Percentiles rank a stretch among this genome's conserved stretches.
phyloP scores from a whole-genome alignment of 1,140 invertebrate species.

The Plodia interpunctella region DNA sequence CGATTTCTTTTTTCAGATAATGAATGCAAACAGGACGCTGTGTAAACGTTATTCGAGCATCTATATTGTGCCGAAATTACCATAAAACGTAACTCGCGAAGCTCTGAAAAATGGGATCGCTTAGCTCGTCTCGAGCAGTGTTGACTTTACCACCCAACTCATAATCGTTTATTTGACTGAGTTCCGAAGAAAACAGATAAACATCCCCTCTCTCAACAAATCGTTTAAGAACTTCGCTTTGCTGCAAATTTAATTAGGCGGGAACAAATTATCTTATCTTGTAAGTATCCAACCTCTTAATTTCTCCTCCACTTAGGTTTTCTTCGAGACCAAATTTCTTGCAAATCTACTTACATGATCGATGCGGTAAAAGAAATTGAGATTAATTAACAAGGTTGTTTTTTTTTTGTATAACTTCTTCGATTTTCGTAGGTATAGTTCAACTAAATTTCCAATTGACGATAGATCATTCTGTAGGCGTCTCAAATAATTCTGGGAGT shows the following conservation, averaged over 20 bases:
- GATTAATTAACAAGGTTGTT: neutral
- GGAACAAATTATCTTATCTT: conserved; percentile 1
- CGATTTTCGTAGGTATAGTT: neutral
- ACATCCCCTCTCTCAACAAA: neutral
- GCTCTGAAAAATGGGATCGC: too few species aligned
- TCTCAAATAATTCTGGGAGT: too few species aligned
- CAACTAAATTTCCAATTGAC: neutral
- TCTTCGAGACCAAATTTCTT: neutral
- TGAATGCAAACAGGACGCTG: too few species aligned
- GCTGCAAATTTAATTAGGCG: conserved; percentile 1
- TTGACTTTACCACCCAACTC: neutral
- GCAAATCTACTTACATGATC: neutral
- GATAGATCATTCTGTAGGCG: neutral
- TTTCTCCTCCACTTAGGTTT: neutral
- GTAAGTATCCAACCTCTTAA: neutral
- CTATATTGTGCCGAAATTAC: too few species aligned
- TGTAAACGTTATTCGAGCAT: too few species aligned
- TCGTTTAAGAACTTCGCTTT: neutral
- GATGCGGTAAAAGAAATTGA: neutral
- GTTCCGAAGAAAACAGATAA: neutral
- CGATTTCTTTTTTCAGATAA: too few species aligned
- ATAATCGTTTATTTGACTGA: neutral
- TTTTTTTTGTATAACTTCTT: too few species aligned
- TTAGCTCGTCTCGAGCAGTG: neutral
- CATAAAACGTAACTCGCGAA: too few species aligned